Conservation (phyloP, 2,797 vertebrate species). For the Kryptolebias ocellatus region DNA sequence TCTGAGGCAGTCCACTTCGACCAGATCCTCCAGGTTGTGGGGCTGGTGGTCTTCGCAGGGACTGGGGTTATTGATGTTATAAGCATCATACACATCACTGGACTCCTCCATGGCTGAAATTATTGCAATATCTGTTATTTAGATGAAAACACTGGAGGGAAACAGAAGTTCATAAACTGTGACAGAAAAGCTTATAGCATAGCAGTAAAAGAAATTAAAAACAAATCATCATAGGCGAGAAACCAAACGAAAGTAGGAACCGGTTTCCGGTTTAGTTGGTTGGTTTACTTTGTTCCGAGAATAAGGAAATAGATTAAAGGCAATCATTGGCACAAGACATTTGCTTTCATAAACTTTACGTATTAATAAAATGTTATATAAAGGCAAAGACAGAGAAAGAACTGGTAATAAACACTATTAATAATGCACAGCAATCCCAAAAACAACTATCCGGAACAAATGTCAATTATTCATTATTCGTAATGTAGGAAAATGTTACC, state of each 20-base stretch:
- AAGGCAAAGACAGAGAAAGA: background rate
- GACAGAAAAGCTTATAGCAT: too few relatives aligned
- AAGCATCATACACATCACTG: slow-evolving; percentile 33
- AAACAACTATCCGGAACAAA: background rate
- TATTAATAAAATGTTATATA: background rate
- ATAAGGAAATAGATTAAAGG: background rate
- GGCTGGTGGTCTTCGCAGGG: slow-evolving; percentile 35
- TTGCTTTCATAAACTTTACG: too few relatives aligned
- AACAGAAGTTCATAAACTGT: background rate
- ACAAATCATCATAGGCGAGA: too few relatives aligned
- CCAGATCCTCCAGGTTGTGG: slow-evolving; percentile 26
- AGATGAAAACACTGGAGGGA: background rate
- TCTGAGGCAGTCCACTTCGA: slow-evolving; percentile 84
- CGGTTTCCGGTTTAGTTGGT: background rate
- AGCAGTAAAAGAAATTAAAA: too few relatives aligned
- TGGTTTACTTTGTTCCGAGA: background rate
- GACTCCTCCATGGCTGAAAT: slow-evolving; percentile 71
- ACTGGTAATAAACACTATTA: too few relatives aligned
- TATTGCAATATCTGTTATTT: too few relatives aligned
- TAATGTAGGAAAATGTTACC: slow-evolving; percentile 12
- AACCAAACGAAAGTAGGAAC: too few relatives aligned
- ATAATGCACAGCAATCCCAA: too few relatives aligned
- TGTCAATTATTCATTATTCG: too few relatives aligned
- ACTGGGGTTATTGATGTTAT: slow-evolving; percentile 22
- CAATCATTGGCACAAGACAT: background rate